Percentiles rank a stretch among this genome's conserved stretches.
These are phyloP conservation scores for Arctopsyche grandis DNA, from an alignment of 1,140 invertebrate genomes.

Conservation along the genomic window DNA sequence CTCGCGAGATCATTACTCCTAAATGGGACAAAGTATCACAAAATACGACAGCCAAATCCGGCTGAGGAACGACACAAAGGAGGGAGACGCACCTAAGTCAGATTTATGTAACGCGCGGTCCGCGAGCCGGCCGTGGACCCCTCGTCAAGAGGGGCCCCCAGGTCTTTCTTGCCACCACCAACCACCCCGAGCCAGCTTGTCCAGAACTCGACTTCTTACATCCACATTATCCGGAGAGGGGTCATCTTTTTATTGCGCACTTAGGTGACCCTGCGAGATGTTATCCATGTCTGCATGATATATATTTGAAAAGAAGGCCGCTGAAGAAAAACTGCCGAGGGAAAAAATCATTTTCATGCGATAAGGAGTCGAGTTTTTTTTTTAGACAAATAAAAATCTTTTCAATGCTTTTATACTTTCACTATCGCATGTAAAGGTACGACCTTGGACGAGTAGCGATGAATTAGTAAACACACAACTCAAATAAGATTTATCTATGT, in stretches of 20 bases:
- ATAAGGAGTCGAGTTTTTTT: too few relatives aligned
- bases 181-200: background rate
- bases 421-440: too few relatives aligned
- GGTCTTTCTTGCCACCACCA: background rate
- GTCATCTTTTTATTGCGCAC: slow-evolving; percentile 30
- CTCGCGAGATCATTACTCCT: slow-evolving; percentile 35
- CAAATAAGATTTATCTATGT: too few relatives aligned
- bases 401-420: too few relatives aligned
- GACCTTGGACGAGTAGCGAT: too few relatives aligned
- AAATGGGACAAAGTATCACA: slow-evolving; percentile 50
- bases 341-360: background rate
- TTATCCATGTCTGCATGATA: slow-evolving; percentile 29
- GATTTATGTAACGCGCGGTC: slow-evolving; percentile 27
- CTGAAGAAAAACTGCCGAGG: background rate
- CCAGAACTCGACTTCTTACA: slow-evolving; percentile 1
- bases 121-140: slow-evolving; percentile 8
- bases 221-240: slow-evolving; percentile 6
- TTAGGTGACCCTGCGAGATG: slow-evolving; percentile 16
- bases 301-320: background rate
- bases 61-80: slow-evolving; percentile 25
- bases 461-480: too few relatives aligned
- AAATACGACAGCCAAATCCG: slow-evolving; percentile 45
- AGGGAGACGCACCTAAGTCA: slow-evolving; percentile 22
- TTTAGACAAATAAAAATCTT: too few relatives aligned
- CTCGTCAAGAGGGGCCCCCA: slow-evolving; percentile 9